These are phyloP conservation scores for Coendou prehensilis DNA, from an alignment of 2,797 vertebrate genomes.

Conservation along the genomic window DNA sequence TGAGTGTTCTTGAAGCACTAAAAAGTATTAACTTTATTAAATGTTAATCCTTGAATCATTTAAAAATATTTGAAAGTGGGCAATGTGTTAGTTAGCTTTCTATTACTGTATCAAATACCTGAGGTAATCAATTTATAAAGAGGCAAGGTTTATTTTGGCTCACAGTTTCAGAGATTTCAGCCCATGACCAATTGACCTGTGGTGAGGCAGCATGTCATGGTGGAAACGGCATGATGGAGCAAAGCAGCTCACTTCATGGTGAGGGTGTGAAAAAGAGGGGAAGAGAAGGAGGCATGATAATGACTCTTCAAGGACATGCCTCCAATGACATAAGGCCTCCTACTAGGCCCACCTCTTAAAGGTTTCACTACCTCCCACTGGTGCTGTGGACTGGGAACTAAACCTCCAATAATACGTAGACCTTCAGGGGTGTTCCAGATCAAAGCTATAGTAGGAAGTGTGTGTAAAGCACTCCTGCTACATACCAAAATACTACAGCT, in stretches of 20 bases:
- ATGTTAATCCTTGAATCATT: background rate
- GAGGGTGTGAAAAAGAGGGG: background rate
- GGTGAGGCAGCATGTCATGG: background rate
- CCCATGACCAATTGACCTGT: background rate
- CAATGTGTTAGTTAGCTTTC: background rate
- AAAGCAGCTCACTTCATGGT: background rate
- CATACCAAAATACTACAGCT: background rate
- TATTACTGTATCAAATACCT: background rate
- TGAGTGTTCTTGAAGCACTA: background rate
- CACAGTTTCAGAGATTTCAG: background rate
- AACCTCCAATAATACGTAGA: background rate
- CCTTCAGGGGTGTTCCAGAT: background rate
- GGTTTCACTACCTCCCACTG: background rate
- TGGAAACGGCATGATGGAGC: background rate
- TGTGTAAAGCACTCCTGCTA: background rate
- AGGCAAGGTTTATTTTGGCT: background rate
- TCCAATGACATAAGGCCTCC: background rate
- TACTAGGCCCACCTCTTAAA: background rate
- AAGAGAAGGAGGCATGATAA: background rate
- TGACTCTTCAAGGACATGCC: background rate
- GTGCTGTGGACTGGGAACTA: background rate
- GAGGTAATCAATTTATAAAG: background rate
- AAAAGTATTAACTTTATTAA: background rate
- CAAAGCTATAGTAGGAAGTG: background rate
- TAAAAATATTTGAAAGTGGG: background rate